Base-by-base conservation (phyloP, 2,888 invertebrate genomes). In the Stramonita haemastoma region DNA sequence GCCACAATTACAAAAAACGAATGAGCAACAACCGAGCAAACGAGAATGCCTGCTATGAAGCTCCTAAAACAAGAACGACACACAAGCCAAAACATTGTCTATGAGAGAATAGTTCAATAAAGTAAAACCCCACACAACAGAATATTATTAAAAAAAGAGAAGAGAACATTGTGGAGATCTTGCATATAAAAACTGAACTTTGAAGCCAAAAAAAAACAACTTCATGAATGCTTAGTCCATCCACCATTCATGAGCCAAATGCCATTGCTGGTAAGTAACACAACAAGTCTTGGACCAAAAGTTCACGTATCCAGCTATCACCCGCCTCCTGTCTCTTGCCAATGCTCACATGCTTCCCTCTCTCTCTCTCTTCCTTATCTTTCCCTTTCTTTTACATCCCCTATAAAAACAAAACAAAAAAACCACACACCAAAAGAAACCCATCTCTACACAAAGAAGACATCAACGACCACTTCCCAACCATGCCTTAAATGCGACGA, bases 1-100 rank as follows among this genome's bases (percentile, higher is more conserved):
- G 15, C 15, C 79, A 79, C 17, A 79, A 32, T 34, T 26, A 34
- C 32, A 79, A 79, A 79, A 79, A 79, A 79, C 13, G 5, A 85
- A 85, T 70, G n/a, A 22, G 34, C 29, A 88, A 89, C 66, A 56
- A 46, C 56, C 29, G 60, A 66, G 19, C 22, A 86, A 36, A 36
- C 34, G 1, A 70, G 15, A 90, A 57, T 26, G 46, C 46, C 8
- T 46, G 46, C 46, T 46, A 15, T 19, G 60, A 60, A 60, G 2
- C 60, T 15, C 57, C 15, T 15, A 60, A 60, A 60, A 60, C 22
- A 22, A 22, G 13, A 60, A 19, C 13, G 1, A 60, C 15, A 60
- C 22, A 60, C 15, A 60, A 60, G 13, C 60, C 4, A 60, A 60
- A 60, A 60, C 22, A 60, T 13, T 8, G 22, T 19, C 15, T 19